phyloP scores from a whole-genome alignment of 2,113 vertebrate species.

The Parus major region DNA sequence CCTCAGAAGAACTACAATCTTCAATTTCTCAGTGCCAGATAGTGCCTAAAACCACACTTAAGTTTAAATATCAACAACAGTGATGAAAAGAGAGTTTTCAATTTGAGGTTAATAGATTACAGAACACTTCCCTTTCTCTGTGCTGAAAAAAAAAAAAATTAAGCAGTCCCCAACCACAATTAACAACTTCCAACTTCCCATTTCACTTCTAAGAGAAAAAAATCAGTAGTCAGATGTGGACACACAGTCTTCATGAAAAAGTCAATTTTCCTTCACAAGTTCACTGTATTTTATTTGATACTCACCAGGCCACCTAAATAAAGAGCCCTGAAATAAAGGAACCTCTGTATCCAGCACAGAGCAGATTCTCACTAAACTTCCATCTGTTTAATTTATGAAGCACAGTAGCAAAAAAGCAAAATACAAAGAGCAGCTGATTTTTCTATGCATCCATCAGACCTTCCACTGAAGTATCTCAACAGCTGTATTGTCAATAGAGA shows the following conservation, averaged over 20 bases:
- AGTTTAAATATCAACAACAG: neutral
- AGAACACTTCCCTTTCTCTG: neutral
- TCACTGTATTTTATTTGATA: neutral
- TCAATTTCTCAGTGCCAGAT: neutral
- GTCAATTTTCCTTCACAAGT: neutral
- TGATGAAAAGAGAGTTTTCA: neutral
- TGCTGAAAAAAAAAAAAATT: neutral
- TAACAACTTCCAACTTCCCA: neutral
- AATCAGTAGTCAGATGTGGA: neutral
- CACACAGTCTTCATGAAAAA: neutral
- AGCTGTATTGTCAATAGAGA: neutral
- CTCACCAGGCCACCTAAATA: neutral
- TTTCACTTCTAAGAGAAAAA: neutral
- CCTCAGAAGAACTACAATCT: neutral
- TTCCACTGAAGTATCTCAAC: neutral
- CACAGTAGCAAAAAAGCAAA: neutral
- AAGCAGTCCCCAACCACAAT: neutral
- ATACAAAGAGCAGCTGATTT: constrained; percentile 5
- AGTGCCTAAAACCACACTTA: neutral
- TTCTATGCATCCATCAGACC: neutral
- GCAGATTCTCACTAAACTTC: neutral
- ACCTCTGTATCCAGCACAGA: neutral
- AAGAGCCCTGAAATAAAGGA: neutral
- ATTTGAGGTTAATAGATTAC: neutral
- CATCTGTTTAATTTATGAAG: constrained; percentile 20